Base-by-base conservation (phyloP, 1,140 invertebrate genomes). In the Ladona fulva region DNA sequence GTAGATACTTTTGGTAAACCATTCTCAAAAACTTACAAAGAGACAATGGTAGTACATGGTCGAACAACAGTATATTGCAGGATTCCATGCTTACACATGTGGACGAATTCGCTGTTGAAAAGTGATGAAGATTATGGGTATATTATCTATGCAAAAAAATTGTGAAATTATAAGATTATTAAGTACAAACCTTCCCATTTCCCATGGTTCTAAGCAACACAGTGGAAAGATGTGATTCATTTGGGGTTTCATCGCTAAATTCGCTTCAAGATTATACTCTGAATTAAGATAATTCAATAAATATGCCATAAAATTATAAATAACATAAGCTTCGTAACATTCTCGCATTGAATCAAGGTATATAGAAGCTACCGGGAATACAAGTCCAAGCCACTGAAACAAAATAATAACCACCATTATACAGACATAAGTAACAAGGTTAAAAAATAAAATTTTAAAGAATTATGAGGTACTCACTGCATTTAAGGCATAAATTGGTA, bases 241-340 rank as follows among this genome's bases (percentile, higher is more conserved):
- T 86, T 95, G 94, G 37, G 92, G 92, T 83, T 95, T 96, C n/a
- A 91, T 88, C 82, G 93, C 92, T 77, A 97, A 87, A 78, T 90
- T 89, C 29, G 90, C 91, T 84, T 95, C 94, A 74, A 97, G 85
- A 83, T 94, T 91, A 85, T 90, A 19, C 82, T 94, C 92, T 80
- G 93, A 90, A 86, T 95, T 92, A 73, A 98, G 87, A 86, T 95
- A 98, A 82, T 95, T 96, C 75, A 98, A 85, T 74, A 99, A 86
- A 86, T 95, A 98, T 83, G 93, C 94, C 95, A 98, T 97, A 83
- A 98, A 98, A 87, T 97, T 98, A 83, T 98, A 98, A 82, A 99
- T 98, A 0, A 97, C 96, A 89, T 97, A 98, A 14, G 93, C 93
- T 87, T 98, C 97, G 83, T 98, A 98, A 84, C 96, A 98, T 87